Conservation (phyloP, 1,140 invertebrate species). For the Tenebrio molitor region DNA sequence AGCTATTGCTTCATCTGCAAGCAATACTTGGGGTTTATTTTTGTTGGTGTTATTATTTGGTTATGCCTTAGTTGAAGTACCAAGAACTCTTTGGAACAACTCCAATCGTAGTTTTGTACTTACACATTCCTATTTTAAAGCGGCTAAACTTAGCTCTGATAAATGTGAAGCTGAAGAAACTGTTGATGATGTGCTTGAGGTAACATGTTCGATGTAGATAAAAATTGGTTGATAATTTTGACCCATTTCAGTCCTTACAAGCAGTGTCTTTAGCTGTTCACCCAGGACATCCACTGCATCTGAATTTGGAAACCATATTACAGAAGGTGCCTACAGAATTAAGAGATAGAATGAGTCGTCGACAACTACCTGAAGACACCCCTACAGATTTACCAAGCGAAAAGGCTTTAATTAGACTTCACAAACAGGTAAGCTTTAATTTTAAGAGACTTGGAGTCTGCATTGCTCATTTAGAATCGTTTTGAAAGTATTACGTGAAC, state of each 20-base stretch:
- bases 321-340: conserved; percentile 87
- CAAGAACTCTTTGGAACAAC: conserved; percentile 89
- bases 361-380: conserved; percentile 75
- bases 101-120: conserved; percentile 85
- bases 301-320: conserved; percentile 88
- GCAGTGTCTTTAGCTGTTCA: conserved; percentile 77
- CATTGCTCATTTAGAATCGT: too few species aligned
- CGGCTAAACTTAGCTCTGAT: conserved; percentile 97
- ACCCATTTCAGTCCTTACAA: conserved; percentile 80
- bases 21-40: conserved; percentile 99
- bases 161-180: conserved; percentile 97
- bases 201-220: too few species aligned
- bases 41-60: conserved; percentile 94
- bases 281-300: conserved; percentile 77
- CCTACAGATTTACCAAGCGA: conserved; percentile 81
- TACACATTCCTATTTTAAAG: conserved; percentile 94
- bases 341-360: conserved; percentile 77
- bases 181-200: conserved; percentile 95
- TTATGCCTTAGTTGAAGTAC: conserved; percentile 97
- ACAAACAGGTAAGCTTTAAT: conserved; percentile 74
- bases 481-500: not conserved
- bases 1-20: conserved; percentile 97
- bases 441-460: too few species aligned
- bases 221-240: too few species aligned
- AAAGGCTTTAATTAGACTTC: conserved; percentile 85